These are phyloP conservation scores for Coelopa frigida DNA, from an alignment of 1,140 invertebrate species.

Conservation along the genomic window DNA sequence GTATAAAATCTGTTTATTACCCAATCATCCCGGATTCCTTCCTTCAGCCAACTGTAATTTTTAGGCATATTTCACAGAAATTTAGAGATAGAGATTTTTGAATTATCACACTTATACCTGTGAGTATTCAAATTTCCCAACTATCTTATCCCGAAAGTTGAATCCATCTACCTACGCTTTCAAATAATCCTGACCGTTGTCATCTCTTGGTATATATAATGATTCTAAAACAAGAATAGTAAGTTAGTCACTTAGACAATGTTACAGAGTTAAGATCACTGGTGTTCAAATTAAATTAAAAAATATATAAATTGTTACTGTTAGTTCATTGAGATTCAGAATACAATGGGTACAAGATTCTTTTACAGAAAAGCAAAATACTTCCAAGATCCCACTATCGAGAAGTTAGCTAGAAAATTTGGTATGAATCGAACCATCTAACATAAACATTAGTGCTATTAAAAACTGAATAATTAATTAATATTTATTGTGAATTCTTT, in stretches of 20 bases:
- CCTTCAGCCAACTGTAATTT: too few species aligned
- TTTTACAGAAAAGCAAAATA: constrained; percentile 37
- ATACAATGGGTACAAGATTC: constrained; percentile 32
- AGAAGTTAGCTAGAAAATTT: constrained; percentile 26
- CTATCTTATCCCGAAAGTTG: neutral
- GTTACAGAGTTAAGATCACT: neutral
- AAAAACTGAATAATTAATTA: constrained; percentile 1
- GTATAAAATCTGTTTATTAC: too few species aligned
- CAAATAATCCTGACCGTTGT: too few species aligned
- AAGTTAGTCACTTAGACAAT: too few species aligned
- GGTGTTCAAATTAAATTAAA: neutral
- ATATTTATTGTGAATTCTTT: constrained; percentile 9
- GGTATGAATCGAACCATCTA: constrained; percentile 18
- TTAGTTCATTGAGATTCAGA: too few species aligned
- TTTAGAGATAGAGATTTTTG: too few species aligned
- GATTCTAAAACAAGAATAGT: too few species aligned
- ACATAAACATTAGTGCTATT: neutral
- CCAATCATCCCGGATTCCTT: too few species aligned
- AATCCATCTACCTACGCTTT: neutral
- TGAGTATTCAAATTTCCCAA: neutral
- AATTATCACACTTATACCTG: too few species aligned
- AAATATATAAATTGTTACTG: neutral
- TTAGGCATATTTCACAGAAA: too few species aligned
- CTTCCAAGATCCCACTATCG: constrained; percentile 44
- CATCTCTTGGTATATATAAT: too few species aligned